Evolutionary conservation across 2,113 vertebrate species (phyloP).

Genomic region (Jaculus jaculus): DNA sequence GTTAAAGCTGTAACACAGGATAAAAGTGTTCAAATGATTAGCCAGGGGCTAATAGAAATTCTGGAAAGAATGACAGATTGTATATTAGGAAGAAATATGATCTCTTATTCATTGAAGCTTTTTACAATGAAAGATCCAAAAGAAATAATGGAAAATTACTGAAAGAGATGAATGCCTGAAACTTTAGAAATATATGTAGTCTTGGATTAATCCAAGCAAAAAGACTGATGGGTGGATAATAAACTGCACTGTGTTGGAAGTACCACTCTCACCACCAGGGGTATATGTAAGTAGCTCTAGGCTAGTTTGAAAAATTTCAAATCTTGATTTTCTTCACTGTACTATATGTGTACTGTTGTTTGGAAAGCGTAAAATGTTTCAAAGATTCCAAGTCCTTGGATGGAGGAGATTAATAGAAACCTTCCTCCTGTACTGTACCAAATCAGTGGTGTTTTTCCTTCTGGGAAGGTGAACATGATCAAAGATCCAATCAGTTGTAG

Average conservation of each 20-base stretch:
- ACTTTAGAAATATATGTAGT: conserved; percentile 65
- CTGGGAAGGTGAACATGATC: not conserved
- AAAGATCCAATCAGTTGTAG: not conserved
- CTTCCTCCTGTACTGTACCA: conserved; percentile 34
- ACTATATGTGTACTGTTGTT: conserved; percentile 51
- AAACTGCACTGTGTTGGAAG: conserved; percentile 58
- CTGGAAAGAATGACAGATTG: conserved; percentile 85
- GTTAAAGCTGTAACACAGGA: conserved; percentile 80
- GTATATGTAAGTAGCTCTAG: conserved; percentile 54
- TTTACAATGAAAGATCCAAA: conserved; percentile 77
- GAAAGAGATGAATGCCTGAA: conserved; percentile 71
- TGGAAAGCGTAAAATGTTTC: conserved; percentile 54
- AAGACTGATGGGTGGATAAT: conserved; percentile 58
- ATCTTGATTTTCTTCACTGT: conserved; percentile 62
- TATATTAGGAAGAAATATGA: conserved; percentile 84
- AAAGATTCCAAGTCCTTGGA: conserved; percentile 17
- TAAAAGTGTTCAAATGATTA: conserved; percentile 84
- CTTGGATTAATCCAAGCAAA: conserved; percentile 60
- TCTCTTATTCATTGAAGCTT: conserved; percentile 82
- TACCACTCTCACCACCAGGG: not conserved
- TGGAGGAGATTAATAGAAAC: conserved; percentile 29
- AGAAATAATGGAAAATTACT: conserved; percentile 77
- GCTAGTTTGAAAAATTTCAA: conserved; percentile 58
- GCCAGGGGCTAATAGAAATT: conserved; percentile 86
- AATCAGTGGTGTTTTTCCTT: conserved; percentile 45